Base-by-base conservation (phyloP, 2,888 invertebrate species). In the Ophion slaviceki region DNA sequence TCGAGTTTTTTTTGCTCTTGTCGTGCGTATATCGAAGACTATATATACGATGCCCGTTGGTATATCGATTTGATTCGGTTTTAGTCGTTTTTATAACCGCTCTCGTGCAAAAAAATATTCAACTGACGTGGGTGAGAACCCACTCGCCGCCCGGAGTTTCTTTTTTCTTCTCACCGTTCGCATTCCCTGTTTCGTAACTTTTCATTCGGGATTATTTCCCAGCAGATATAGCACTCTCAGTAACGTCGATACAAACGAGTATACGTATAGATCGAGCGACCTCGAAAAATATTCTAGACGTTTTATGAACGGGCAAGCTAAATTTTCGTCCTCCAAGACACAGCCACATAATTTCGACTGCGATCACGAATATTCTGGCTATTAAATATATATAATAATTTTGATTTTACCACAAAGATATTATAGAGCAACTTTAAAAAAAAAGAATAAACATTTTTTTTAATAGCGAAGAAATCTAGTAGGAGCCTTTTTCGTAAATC, bases 41-140 rank as follows among this genome's bases (percentile, higher is more conserved):
- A 61, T n/a, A 28, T 68, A 53, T 47, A 59, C 67, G 36, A 81
- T 76, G 40, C 70, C 62, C 64, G 74, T 78, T 82, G 64, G 81
- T 68, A 62, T 47, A 80, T 80, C 67, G 74, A 74, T 80, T 74
- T 28, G 66, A 74, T 53, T 67, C 53, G 67, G 17, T 80, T 80
- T 80, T 80, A 53, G 10, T 24, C 64, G 40, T 40, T 66, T 80
- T 53, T 2, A 32, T 32, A 32, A 32, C 57, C n/a, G 61, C 66
- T 45, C 66, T 20, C 47, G 47, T 32, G 53, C 71, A 59, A 57
- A 47, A 66, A 36, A 32, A 67, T 20, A 74, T 74, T 62, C 14
- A 61, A 61, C n/a, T 47, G 59, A 67, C 67, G 74, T 74, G 74
- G 80, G 67, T 66, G 67, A 61, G 45, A 47, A 67, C 32, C 57